Evolutionary conservation across 2,113 vertebrate species (phyloP).

Genomic region (Sylvia atricapilla): DNA sequence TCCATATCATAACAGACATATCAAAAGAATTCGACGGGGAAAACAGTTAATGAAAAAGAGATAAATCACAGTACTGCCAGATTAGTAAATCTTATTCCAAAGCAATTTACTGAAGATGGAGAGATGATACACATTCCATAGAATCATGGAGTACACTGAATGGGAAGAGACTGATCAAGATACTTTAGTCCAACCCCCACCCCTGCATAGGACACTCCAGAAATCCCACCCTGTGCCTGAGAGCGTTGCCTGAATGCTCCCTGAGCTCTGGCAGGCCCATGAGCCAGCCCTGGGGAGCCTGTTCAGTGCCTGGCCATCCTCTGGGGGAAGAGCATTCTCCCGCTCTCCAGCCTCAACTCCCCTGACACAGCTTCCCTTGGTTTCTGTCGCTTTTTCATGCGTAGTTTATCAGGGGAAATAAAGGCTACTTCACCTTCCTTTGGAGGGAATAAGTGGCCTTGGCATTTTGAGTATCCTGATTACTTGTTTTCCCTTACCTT

Average conservation of each 20-base stretch:
- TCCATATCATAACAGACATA: background rate
- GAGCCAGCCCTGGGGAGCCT: background rate
- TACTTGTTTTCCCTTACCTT: background rate
- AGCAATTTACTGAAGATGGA: background rate
- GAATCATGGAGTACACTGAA: background rate
- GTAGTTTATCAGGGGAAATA: background rate
- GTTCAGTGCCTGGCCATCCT: background rate
- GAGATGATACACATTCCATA: accelerated
- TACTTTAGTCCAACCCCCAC: background rate
- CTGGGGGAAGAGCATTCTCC: background rate
- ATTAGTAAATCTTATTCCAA: background rate
- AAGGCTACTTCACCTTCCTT: background rate
- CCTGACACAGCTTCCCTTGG: background rate
- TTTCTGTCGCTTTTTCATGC: background rate
- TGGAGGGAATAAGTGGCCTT: background rate
- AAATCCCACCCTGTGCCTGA: background rate
- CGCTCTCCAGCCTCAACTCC: background rate
- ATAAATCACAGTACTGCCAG: background rate
- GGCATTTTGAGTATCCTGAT: background rate
- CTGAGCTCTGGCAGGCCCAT: background rate
- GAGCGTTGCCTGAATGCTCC: accelerated
- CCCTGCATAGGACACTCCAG: background rate
- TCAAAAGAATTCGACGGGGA: background rate
- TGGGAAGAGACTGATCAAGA: background rate
- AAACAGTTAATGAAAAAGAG: background rate